Evolutionary conservation across 2,113 vertebrate genomes (phyloP), one percentile per base, ranked within the genome.

Genomic region (Barbus barbus): DNA sequence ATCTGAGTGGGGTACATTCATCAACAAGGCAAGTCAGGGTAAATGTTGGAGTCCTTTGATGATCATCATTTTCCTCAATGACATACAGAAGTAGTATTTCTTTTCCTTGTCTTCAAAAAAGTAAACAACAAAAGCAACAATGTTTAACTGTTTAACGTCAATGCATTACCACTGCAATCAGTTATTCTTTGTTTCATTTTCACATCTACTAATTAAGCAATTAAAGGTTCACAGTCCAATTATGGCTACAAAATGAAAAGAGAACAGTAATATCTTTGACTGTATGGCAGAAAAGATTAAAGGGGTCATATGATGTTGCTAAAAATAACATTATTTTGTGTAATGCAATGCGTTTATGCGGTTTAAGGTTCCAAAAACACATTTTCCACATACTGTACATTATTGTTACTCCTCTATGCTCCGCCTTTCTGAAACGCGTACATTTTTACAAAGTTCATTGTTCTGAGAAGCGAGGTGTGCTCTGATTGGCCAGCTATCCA

Each of bases 1-100:
- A 36, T 80, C 51, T 71, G 24, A 44, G 33, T 44, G 77, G 28
- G 77, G 33, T 24, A 44, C 63, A 78, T 79, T 84, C 14, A 46
- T 84, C 48, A 31, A 16, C 51, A 14, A 33, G 46, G 38, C 22
- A 24, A 48, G 41, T 31, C 41, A 26, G 26, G 7, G 24, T 63
- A 63, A 61, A 79, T 73, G 3, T 56, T 24, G 18, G 5, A 58
- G 51, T 22, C 53, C n/a, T n/a, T n/a, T n/a, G n/a, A n/a, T n/a
- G n/a, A n/a, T n/a, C 5, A 78, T 60, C 12, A 44, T 38, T 78
- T 77, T 53, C 22, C 33, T 38, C 8, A 1, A 36, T 77, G 51
- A 31, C 48, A 58, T 13, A 14, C 53, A 51, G 4, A 77, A 58
- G 26, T 4, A 7, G 22, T n/a, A 7, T 58, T 58, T 58, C 26